Evolutionary conservation across 2,797 vertebrate species (phyloP), one percentile per base, ranked within the genome.

Genomic region (Podarcis lilfordi): DNA sequence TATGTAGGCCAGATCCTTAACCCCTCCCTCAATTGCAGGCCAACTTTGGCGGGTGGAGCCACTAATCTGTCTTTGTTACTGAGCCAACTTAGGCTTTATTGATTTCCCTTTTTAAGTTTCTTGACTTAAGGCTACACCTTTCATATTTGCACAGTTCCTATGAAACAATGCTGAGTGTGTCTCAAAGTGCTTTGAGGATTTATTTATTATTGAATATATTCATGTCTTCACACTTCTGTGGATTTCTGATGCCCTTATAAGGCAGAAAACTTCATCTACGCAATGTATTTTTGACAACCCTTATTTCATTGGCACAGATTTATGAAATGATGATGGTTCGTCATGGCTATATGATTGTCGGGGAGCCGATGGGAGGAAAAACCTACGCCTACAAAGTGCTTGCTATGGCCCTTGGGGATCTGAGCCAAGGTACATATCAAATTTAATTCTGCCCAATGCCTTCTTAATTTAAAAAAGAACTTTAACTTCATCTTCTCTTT

Each of bases 241-340:
- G 64, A 45, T 40, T 43, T 40, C 71, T 75, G 13, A 2, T 23
- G 2, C 23, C 27, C 15, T 64, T 35, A 8, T 19, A 45, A 23
- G 17, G 13, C 19, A 45, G 4, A 71, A 50, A 35, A 0, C 50
- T 21, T 88, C 40, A 25, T 1, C 45, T 68, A 55, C 35, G 17
- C 75, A 66, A 35, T 27, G 0, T 43, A 72, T 3, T 91, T 25
- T 83, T 83, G 50, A 27, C 10, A 19, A 5, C 0, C 79, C 27
- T 91, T 23, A 32, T 87, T 59, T 91, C 77, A 0, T 76, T 80
- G 64, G 23, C 82, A 35, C 92, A 99, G 98, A 97, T 99, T 89
- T 99, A 99, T 0, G 98, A 99, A 93, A 99, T 99, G 98, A 98
- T 99, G 98, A 92, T 98, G 95, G 98, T 99, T 29, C 97, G 98